A percentile compares a stretch with the other conserved stretches of the same genome.
Conservation (phyloP, 2,797 vertebrate species). For the Sciurus vulgaris region DNA sequence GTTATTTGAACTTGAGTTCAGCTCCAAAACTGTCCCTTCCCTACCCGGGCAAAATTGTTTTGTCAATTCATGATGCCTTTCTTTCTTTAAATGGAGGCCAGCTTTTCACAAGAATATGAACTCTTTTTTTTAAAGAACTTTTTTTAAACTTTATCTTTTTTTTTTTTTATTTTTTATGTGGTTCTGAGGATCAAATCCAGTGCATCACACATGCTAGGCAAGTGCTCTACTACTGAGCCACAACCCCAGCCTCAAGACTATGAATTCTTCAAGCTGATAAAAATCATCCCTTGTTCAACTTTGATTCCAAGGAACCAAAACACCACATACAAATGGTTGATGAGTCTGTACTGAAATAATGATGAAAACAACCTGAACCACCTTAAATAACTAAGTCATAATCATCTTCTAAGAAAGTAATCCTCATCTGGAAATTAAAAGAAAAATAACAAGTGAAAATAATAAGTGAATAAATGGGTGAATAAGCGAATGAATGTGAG, state of each 20-base stretch:
- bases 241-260: too few relatives aligned
- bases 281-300: too few relatives aligned
- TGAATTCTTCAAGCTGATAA: too few relatives aligned
- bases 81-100: constrained; percentile 6
- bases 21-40: neutral
- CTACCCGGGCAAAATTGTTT: neutral
- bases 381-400: neutral
- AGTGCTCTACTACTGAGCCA: too few relatives aligned
- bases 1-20: neutral
- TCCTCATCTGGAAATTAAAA: neutral
- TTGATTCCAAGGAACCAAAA: too few relatives aligned
- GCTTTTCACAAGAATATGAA: neutral
- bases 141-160: too few relatives aligned
- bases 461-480: neutral
- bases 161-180: too few relatives aligned
- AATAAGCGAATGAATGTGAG: neutral
- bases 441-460: neutral
- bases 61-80: neutral
- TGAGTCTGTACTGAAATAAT: neutral
- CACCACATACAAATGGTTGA: neutral
- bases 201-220: too few relatives aligned
- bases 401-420: neutral
- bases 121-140: neutral
- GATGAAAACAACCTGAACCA: neutral
- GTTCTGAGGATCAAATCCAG: too few relatives aligned